These are phyloP conservation scores for Zele albiditarsus DNA, from an alignment of 2,888 invertebrate species.

Conservation along the genomic window DNA sequence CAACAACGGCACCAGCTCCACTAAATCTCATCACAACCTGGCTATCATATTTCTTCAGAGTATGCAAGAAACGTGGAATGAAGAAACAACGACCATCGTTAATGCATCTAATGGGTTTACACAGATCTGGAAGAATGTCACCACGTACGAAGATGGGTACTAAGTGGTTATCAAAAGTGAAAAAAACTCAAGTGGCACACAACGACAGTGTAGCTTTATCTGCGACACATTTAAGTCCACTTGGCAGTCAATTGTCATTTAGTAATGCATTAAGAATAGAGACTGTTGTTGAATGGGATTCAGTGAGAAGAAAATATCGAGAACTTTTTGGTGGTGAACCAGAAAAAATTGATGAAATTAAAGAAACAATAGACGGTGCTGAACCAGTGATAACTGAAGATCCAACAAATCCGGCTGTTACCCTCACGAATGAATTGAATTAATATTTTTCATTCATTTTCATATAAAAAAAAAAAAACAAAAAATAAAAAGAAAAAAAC, in stretches of 20 bases:
- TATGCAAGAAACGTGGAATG: constrained; percentile 82
- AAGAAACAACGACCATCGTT: constrained; percentile 88
- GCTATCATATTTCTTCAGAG: constrained; percentile 88
- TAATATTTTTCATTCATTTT: constrained; percentile 25
- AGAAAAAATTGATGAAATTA: constrained; percentile 69
- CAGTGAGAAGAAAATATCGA: constrained; percentile 91
- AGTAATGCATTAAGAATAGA: constrained; percentile 84
- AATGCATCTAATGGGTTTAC: constrained; percentile 87
- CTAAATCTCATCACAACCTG: constrained; percentile 97
- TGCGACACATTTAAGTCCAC: constrained; percentile 86
- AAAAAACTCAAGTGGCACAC: constrained; percentile 87
- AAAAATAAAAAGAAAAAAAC: constrained; percentile 21
- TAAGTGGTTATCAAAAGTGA: constrained; percentile 91
- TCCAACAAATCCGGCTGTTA: constrained; percentile 41
- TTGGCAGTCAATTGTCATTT: constrained; percentile 88
- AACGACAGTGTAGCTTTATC: constrained; percentile 86
- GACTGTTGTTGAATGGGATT: constrained; percentile 93
- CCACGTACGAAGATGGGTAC: constrained; percentile 90
- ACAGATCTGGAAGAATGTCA: constrained; percentile 81
- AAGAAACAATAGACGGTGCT: constrained; percentile 49
- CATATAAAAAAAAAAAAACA: not conserved
- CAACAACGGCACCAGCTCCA: constrained; percentile 97
- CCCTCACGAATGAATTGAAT: constrained; percentile 39
- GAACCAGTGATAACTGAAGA: constrained; percentile 44
- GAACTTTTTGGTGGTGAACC: constrained; percentile 80